Base-by-base conservation (phyloP, 2,113 vertebrate genomes). In the Corydoras sp. region DNA sequence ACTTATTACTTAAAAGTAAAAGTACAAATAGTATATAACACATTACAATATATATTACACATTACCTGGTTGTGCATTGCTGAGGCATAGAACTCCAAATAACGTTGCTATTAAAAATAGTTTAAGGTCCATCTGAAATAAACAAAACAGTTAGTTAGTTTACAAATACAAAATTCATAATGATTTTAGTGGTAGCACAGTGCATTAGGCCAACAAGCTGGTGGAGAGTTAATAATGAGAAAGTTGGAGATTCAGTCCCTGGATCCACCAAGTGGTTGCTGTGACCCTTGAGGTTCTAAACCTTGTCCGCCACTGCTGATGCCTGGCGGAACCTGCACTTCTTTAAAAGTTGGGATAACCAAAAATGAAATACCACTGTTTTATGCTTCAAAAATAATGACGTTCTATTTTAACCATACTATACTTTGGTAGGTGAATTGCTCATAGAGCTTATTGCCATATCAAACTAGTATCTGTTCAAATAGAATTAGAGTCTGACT, bases 101-200 rank as follows among this genome's bases (percentile, higher is more conserved):
- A 89, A 74, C 1, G 74, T 64, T 6, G 82, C 78, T 66, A 88
- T 69, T 66, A 88, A 73, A 63, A 89, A 82, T 69, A 90, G 76
- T 80, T 87, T 89, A 76, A 87, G 80, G 79, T 89, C 85, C 88
- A 91, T 90, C 89, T 91, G 78, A 65, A 88, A 83, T n/a, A 81
- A 51, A 70, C 4, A 30, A 6, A 29, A 43, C 35, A 43, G 35
- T 5, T 43, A 8, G 35, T 5, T 8, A 43, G 35, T 43, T 43
- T 43, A 43, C 31, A 49, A 8, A 35, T 24, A 62, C 8, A 54
- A 1, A 66, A 51, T 53, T 29, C 65, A 43, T 7, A 43, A 43
- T 43, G 7, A 43, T 43, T 4, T 43, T 8, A 43, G 35, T 35
- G 32, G 32, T 35, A 35, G n/a, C 32, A 35, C 32, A 35, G 32